These are phyloP conservation scores for Sebastes variabilis DNA, from an alignment of 2,797 vertebrate genomes.

Conservation along the genomic window DNA sequence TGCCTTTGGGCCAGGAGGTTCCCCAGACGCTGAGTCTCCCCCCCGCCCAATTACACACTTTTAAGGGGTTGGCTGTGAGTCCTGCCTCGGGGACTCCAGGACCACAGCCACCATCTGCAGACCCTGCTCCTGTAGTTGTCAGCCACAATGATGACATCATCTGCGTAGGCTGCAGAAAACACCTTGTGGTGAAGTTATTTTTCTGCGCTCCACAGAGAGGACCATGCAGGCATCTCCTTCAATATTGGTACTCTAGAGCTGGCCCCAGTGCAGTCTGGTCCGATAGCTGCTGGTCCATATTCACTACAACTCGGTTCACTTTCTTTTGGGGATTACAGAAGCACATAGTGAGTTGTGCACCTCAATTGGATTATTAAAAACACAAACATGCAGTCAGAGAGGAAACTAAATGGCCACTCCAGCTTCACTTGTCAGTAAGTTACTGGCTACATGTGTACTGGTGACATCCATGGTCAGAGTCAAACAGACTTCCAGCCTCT, in stretches of 20 bases:
- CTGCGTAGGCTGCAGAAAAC: neutral
- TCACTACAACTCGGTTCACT: neutral
- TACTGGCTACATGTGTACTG: neutral
- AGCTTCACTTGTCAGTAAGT: neutral
- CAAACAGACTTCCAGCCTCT: neutral
- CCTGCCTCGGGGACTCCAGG: slow-evolving; percentile 40
- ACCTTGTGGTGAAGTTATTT: neutral
- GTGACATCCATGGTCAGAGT: neutral
- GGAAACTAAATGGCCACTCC: neutral
- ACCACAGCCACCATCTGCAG: slow-evolving; percentile 53
- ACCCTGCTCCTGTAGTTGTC: slow-evolving; percentile 10
- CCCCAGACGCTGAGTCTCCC: slow-evolving; percentile 51
- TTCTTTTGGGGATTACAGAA: neutral
- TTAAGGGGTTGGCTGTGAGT: slow-evolving; percentile 53
- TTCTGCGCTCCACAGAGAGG: neutral
- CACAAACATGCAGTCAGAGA: neutral
- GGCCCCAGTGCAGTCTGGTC: neutral
- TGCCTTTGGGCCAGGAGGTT: slow-evolving; percentile 62
- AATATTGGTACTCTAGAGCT: neutral
- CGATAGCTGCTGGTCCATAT: neutral
- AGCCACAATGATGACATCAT: slow-evolving; percentile 50
- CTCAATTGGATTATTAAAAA: neutral
- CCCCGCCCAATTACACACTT: slow-evolving; percentile 62
- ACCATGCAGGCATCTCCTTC: neutral
- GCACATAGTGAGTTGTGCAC: neutral